phyloP scores from a whole-genome alignment of 2,113 vertebrate genomes.

The pig (Sus scrofa) region DNA sequence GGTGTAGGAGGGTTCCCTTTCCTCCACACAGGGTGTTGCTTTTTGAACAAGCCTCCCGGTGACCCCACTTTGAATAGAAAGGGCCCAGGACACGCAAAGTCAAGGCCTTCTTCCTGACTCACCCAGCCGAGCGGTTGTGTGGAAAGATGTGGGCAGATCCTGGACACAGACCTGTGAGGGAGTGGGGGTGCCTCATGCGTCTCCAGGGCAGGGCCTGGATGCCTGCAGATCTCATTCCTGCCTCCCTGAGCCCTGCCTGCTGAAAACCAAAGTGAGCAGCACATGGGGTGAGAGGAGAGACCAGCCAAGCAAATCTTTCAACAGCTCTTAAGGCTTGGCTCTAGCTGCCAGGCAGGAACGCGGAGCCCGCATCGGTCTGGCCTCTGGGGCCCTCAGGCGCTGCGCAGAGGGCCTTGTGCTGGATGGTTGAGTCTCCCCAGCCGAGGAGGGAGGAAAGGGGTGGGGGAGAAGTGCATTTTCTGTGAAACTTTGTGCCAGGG shows the following conservation, averaged over 20 bases:
- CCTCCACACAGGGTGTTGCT: not conserved
- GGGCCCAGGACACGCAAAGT: not conserved
- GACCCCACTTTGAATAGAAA: not conserved
- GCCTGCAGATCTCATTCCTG: not conserved
- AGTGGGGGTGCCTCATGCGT: fast-evolving
- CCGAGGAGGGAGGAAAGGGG: not conserved
- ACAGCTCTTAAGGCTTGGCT: not conserved
- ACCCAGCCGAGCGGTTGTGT: not conserved
- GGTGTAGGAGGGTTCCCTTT: no score
- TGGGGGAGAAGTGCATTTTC: not conserved
- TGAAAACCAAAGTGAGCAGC: not conserved
- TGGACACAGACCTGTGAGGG: not conserved
- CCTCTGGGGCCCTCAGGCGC: not conserved
- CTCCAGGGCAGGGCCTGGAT: not conserved
- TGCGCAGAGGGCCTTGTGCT: not conserved
- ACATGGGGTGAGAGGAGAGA: not conserved
- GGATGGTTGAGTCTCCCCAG: not conserved
- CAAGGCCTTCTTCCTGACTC: not conserved
- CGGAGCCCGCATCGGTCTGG: not conserved
- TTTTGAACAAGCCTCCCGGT: not conserved
- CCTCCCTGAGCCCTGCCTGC: not conserved
- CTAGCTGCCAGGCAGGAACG: not conserved
- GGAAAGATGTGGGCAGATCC: not conserved
- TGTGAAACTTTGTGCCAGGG: not conserved
- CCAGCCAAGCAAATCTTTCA: slow-evolving; percentile 46